phyloP scores from a whole-genome alignment of 2,888 invertebrate genomes.

The Erebia ligea region DNA sequence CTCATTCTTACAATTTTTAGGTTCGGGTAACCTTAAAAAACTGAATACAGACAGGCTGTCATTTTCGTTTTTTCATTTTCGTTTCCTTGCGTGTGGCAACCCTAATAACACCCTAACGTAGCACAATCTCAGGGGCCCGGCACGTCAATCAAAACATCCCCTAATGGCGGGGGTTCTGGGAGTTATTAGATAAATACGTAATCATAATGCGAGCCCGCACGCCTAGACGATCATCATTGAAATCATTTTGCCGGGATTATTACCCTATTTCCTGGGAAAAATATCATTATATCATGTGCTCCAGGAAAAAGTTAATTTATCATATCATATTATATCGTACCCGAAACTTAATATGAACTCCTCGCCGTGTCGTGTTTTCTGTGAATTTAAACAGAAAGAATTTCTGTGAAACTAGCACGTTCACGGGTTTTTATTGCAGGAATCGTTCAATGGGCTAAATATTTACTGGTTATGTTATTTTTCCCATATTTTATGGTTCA shows the following conservation, averaged over 20 bases:
- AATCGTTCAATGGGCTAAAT: too few relatives aligned
- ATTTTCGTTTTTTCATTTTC: too few relatives aligned
- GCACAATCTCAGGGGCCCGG: slow-evolving; percentile 61
- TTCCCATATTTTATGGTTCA: too few relatives aligned
- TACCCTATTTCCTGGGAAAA: not conserved
- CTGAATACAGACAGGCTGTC: too few relatives aligned
- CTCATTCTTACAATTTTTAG: too few relatives aligned
- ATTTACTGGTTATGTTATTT: too few relatives aligned
- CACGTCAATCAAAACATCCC: slow-evolving; percentile 77
- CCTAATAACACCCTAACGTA: slow-evolving; percentile 49
- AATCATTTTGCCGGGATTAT: slow-evolving; percentile 17
- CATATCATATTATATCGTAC: not conserved
- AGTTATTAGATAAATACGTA: slow-evolving; percentile 77
- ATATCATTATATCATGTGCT: not conserved
- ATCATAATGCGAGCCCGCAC: slow-evolving; percentile 39
- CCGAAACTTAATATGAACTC: too few relatives aligned
- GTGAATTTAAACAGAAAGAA: too few relatives aligned
- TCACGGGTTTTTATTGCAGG: too few relatives aligned
- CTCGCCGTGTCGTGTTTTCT: not conserved
- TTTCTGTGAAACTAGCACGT: too few relatives aligned
- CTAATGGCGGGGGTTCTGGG: slow-evolving; percentile 63
- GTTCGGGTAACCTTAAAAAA: not conserved
- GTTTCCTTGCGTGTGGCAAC: slow-evolving; percentile 31
- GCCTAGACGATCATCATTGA: slow-evolving; percentile 42
- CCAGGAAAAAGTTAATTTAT: not conserved